Percentiles rank a stretch among this genome's conserved stretches.
Conservation (phyloP, 2,888 invertebrate species). For the Perizoma affinitatum region DNA sequence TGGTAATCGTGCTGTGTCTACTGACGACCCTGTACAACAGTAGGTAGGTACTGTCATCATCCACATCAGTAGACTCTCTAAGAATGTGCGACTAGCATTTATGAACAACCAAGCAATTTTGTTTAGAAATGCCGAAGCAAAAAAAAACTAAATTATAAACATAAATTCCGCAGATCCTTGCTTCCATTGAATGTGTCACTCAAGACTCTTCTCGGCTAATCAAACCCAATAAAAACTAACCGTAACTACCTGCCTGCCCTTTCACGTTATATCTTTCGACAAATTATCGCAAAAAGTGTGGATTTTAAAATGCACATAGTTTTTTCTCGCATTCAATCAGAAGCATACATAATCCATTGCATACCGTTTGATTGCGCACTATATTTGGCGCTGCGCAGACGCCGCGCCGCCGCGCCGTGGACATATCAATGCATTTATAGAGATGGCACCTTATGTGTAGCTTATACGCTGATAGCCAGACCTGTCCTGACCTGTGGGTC, state of each 20-base stretch:
- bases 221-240: background rate
- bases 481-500: background rate
- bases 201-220: background rate
- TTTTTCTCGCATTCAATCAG: constrained; percentile 18
- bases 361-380: constrained; percentile 21
- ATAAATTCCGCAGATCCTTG: too few relatives aligned
- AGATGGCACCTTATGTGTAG: background rate
- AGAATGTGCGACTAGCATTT: constrained; percentile 16
- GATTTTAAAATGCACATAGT: constrained; percentile 2
- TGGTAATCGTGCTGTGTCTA: constrained; percentile 27
- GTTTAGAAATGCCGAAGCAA: too few relatives aligned
- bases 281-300: constrained; percentile 25
- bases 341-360: constrained; percentile 13
- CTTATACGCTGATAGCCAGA: background rate
- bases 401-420: constrained; percentile 16
- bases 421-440: constrained; percentile 19
- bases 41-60: constrained; percentile 9
- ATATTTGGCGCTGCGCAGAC: constrained; percentile 17
- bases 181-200: background rate
- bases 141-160: too few relatives aligned
- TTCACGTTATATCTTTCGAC: constrained; percentile 13
- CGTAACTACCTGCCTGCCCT: background rate
- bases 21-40: constrained; percentile 1
- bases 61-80: constrained; percentile 24
- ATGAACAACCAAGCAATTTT: background rate